These are phyloP conservation scores for Stenodema calcarata DNA, from an alignment of 2,888 invertebrate genomes.

Conservation along the genomic window DNA sequence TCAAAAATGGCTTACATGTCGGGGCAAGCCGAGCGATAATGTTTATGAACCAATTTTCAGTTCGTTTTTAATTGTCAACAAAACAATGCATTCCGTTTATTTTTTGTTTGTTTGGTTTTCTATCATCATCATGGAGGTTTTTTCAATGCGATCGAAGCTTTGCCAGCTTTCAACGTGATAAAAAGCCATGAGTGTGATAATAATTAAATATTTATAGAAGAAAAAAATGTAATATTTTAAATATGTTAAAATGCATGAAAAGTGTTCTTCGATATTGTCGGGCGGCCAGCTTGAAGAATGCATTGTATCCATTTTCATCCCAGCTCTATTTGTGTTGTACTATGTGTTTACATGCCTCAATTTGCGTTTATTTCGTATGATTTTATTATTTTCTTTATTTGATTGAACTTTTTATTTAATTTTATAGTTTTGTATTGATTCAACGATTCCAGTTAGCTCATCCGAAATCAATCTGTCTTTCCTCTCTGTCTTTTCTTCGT, in stretches of 20 bases:
- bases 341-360: conserved; percentile 49
- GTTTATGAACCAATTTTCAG: not conserved
- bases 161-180: conserved; percentile 34
- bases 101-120: not conserved
- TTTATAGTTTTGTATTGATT: not conserved
- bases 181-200: not conserved
- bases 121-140: not conserved
- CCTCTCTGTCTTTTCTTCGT: conserved; percentile 2
- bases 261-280: conserved; percentile 44
- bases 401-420: not conserved
- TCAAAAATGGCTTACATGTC: not conserved
- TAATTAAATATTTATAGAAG: not conserved
- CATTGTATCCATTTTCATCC: conserved; percentile 50
- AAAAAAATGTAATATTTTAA: not conserved
- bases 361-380: not conserved
- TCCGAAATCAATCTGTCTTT: not conserved
- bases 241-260: conserved; percentile 16
- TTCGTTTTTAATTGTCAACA: not conserved
- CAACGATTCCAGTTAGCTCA: not conserved
- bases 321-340: conserved; percentile 53
- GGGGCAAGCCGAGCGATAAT: not conserved
- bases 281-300: conserved; percentile 54
- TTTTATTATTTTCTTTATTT: conserved; percentile 9
- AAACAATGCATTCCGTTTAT: conserved; percentile 39
- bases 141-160: conserved; percentile 1